Conservation (phyloP, 1,140 invertebrate species). For the Papilio xuthus region DNA sequence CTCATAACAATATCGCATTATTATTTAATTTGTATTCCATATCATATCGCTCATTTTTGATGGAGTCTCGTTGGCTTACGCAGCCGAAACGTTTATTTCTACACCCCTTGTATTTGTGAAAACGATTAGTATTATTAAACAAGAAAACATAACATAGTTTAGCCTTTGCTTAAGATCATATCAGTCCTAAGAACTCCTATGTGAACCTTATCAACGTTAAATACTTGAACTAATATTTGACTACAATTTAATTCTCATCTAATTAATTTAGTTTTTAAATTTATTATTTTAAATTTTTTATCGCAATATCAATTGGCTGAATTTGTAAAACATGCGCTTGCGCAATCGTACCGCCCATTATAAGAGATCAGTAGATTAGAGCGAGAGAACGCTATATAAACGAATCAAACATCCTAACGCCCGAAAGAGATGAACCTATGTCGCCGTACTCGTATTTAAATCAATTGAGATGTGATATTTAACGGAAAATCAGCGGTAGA, state of each 20-base stretch:
- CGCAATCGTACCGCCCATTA: conserved; percentile 70
- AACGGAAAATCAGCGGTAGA: conserved; percentile 25
- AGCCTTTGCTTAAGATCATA: conserved; percentile 4
- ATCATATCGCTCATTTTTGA: conserved; percentile 58
- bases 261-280: background rate
- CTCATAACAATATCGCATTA: conserved; percentile 73
- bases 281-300: background rate
- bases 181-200: background rate
- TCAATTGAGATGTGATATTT: conserved; percentile 1
- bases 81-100: conserved; percentile 21
- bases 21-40: conserved; percentile 69
- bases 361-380: conserved; percentile 65
- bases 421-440: conserved; percentile 50
- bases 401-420: conserved; percentile 37
- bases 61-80: conserved; percentile 29
- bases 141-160: conserved; percentile 7
- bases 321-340: conserved; percentile 39
- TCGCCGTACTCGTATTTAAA: conserved; percentile 15
- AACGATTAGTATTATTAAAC: conserved; percentile 24
- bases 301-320: background rate
- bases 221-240: too few relatives aligned
- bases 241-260: background rate
- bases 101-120: conserved; percentile 5
- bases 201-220: background rate
- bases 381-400: conserved; percentile 52